phyloP scores from a whole-genome alignment of 2,888 invertebrate genomes.

The Stenolophus ochropezus region DNA sequence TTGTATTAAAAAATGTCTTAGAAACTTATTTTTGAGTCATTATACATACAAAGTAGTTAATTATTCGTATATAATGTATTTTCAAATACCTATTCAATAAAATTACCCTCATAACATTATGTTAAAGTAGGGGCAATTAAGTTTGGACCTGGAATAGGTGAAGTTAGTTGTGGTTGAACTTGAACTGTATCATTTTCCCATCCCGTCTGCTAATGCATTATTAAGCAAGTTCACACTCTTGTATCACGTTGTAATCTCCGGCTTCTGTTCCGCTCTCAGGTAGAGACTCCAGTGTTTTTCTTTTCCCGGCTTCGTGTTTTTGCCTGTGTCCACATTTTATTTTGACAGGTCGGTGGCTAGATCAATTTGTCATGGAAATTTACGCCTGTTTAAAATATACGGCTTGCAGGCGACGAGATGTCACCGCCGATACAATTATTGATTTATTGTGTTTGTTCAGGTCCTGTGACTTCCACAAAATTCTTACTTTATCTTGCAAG shows the following conservation, averaged over 20 bases:
- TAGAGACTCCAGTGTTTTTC: constrained; percentile 27
- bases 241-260: constrained; percentile 28
- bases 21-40: no score
- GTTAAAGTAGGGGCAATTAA: no score
- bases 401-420: constrained; percentile 13
- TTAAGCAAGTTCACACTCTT: constrained; percentile 19
- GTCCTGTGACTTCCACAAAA: constrained; percentile 15
- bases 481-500: constrained; percentile 47
- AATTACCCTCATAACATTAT: no score
- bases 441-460: constrained; percentile 54
- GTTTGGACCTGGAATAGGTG: no score
- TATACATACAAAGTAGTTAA: no score
- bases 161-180: not conserved
- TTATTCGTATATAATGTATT: no score
- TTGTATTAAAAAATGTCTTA: no score
- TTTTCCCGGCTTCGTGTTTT: constrained; percentile 32
- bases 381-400: constrained; percentile 46
- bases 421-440: constrained; percentile 51
- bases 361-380: constrained; percentile 55
- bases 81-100: no score
- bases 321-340: constrained; percentile 37
- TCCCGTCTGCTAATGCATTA: constrained; percentile 13
- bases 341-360: constrained; percentile 18
- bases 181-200: constrained; percentile 18
- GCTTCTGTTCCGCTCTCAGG: constrained; percentile 23